Evolutionary conservation across 2,888 invertebrate species (phyloP).

Genomic region (Malacosoma neustria): DNA sequence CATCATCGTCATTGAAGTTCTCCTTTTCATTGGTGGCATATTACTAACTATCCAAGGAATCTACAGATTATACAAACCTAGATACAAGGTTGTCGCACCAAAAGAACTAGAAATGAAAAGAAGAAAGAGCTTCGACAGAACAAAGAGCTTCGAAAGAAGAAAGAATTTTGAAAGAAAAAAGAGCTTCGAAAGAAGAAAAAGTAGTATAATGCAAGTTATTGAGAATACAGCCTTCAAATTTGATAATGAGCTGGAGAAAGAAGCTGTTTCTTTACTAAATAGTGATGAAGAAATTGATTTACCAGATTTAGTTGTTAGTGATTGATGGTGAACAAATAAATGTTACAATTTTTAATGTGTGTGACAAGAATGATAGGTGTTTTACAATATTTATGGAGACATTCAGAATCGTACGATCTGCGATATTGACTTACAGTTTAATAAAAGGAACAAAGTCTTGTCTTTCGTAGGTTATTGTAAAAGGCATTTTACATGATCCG

Average conservation of each 20-base stretch:
- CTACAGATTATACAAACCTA: slow-evolving; percentile 42
- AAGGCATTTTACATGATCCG: too few species aligned
- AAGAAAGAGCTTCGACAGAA: slow-evolving; percentile 20
- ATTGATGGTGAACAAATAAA: too few species aligned
- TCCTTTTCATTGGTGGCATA: slow-evolving; percentile 58
- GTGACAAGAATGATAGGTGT: too few species aligned
- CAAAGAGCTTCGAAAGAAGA: slow-evolving; percentile 16
- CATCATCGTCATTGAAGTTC: slow-evolving; percentile 54
- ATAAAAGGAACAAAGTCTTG: too few species aligned
- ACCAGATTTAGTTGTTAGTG: slow-evolving; percentile 29
- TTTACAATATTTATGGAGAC: too few species aligned
- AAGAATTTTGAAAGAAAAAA: slow-evolving; percentile 24
- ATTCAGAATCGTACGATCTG: too few species aligned
- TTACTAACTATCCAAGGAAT: slow-evolving; percentile 51
- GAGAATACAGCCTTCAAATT: slow-evolving; percentile 35
- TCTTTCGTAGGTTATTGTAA: too few species aligned
- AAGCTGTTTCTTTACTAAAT: slow-evolving; percentile 46
- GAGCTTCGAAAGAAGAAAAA: slow-evolving; percentile 19
- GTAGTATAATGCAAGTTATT: slow-evolving; percentile 32
- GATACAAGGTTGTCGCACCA: slow-evolving; percentile 34
- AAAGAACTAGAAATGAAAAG: slow-evolving; percentile 17
- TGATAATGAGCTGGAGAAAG: slow-evolving; percentile 41
- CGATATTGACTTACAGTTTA: too few species aligned
- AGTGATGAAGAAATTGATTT: slow-evolving; percentile 44
- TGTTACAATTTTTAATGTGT: too few species aligned